These are phyloP conservation scores for Anabacerthia variegaticeps DNA, from an alignment of 2,797 vertebrate species.

Conservation along the genomic window DNA sequence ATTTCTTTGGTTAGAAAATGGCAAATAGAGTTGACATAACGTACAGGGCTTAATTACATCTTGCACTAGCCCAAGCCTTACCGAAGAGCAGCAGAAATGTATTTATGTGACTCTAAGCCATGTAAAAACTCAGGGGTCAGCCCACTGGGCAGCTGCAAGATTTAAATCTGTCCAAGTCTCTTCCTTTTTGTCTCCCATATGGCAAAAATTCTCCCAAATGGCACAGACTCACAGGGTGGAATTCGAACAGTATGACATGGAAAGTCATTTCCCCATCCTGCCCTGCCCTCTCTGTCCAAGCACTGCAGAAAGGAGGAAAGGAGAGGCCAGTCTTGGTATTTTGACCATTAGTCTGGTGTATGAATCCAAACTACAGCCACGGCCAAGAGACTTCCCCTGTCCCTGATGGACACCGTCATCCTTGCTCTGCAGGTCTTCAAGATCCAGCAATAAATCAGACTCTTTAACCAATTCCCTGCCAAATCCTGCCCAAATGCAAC, in stretches of 20 bases:
- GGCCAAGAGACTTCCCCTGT: neutral
- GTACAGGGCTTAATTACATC: conserved; percentile 23
- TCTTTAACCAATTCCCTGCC: neutral
- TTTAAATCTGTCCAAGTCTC: neutral
- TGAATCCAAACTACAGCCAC: neutral
- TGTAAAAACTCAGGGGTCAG: conserved; percentile 16
- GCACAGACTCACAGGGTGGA: neutral
- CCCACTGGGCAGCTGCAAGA: neutral
- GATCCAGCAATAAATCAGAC: neutral
- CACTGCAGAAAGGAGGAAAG: neutral
- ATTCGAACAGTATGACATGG: fast-evolving
- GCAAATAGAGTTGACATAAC: conserved; percentile 33
- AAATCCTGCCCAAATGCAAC: neutral
- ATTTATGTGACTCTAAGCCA: neutral
- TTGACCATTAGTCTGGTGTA: too few relatives aligned
- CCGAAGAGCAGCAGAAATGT: neutral
- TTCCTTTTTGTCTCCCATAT: neutral
- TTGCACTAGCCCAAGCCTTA: neutral
- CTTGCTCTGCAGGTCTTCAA: neutral
- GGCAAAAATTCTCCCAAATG: neutral
- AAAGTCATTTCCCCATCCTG: neutral
- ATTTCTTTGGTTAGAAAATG: conserved; percentile 31
- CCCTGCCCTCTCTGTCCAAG: neutral
- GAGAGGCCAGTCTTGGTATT: neutral
- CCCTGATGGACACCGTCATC: neutral